These are phyloP conservation scores for Catharus fuscescens DNA, from an alignment of 2,113 vertebrate species.

Conservation along the genomic window DNA sequence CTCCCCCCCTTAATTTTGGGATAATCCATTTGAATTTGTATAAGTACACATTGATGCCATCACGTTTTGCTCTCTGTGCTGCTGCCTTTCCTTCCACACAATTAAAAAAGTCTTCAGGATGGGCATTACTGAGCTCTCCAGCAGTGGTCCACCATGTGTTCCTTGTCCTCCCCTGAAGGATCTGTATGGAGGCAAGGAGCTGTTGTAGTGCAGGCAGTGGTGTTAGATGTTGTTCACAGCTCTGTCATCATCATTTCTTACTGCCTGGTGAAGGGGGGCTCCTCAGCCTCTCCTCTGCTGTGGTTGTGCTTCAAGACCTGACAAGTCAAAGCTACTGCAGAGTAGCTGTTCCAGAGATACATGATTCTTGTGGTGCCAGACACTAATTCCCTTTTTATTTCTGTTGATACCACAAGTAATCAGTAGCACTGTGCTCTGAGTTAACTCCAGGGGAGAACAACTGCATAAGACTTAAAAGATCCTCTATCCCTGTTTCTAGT, in stretches of 20 bases:
- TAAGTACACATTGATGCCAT: background rate
- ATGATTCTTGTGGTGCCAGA: background rate
- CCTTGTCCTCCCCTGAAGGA: background rate
- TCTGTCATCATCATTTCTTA: background rate
- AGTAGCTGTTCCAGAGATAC: background rate
- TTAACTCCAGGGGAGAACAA: background rate
- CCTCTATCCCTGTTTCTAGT: background rate
- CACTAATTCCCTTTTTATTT: background rate
- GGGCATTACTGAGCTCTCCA: background rate
- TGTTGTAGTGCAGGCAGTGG: background rate
- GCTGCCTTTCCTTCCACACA: background rate
- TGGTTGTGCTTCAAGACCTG: background rate
- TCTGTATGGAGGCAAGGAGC: background rate
- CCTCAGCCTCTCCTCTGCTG: background rate
- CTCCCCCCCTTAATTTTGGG: background rate
- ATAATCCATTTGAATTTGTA: background rate
- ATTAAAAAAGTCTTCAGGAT: background rate
- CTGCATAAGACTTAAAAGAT: background rate
- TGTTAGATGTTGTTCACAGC: background rate
- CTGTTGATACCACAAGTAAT: background rate
- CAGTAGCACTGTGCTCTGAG: background rate
- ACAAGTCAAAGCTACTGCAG: background rate
- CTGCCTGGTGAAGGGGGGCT: background rate
- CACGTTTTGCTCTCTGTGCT: background rate
- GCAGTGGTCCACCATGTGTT: background rate